Base-by-base conservation (phyloP, 2,797 vertebrate species). In the Acestrorhynchus altus region DNA sequence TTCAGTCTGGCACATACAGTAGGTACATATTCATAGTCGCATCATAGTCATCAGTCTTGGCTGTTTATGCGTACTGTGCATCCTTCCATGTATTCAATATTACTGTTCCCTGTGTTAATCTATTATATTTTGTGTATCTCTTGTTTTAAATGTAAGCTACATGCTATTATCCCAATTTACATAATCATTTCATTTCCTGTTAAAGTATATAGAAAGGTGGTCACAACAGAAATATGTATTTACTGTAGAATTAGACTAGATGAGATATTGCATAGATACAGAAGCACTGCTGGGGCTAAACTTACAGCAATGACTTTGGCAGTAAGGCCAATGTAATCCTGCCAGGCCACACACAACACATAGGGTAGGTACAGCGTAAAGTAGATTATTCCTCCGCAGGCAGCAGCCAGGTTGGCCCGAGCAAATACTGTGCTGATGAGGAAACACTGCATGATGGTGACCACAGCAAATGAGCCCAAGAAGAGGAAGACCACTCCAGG, bases 361-460 rank as follows among this genome's bases (percentile, higher is more conserved):
- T 98, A 99, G n/a, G 98, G 98, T 70, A 99, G 90, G 88, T 99
- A 99, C 12, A 99, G 93, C 0, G 94, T 98, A 88, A 99, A 99
- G 87, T 99, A 99, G 82, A 99, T 95, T 84, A 99, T 97, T 69
- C 98, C 98, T 0, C 97, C 98, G 3, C 97, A 99, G 64, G 98
- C 98, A 0, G 98, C 96, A 5, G 98, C 97, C 90, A 99, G 78
- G 90, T 99, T 99, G 83, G 98, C 96, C 15, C 96, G 94, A 61
- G 97, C 96, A 88, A 99, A 99, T 51, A 95, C 76, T 0, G 97
- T 99, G 90, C 96, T 99, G 89, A 99, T 98, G 67, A 99, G 93
- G 87, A 99, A 99, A 86, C 98, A 99, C 88, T 99, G 97, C 85
- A 96, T 94, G 89, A 99, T 98, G 88, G 98, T 99, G 56, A 98